Conservation (phyloP, 2,113 vertebrate species). For the Cisticola juncidis region DNA sequence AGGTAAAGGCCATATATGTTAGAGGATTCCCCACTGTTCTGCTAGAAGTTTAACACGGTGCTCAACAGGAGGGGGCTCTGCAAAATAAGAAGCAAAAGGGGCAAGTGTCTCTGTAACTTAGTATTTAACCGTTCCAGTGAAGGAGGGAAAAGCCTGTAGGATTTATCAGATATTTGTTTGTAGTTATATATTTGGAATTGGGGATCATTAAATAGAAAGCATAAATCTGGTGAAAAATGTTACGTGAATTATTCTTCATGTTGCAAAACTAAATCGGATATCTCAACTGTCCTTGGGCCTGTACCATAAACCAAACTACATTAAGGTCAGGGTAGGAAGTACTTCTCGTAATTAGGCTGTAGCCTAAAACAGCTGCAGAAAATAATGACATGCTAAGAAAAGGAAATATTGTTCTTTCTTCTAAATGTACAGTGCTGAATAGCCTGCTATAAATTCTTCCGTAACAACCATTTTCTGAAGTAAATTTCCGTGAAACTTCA, state of each 20-base stretch:
- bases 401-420: background rate
- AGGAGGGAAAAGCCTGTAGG: background rate
- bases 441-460: background rate
- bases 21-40: background rate
- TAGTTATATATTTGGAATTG: background rate
- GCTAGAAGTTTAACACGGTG: background rate
- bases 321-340: background rate
- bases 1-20: conserved; percentile 37
- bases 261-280: background rate
- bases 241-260: background rate
- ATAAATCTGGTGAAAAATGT: background rate
- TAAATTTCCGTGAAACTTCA: background rate
- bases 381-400: background rate
- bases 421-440: background rate
- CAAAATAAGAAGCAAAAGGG: background rate
- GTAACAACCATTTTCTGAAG: background rate
- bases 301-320: background rate
- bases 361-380: background rate
- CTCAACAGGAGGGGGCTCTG: background rate
- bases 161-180: background rate
- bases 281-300: background rate
- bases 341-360: background rate
- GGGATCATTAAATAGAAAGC: background rate
- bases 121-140: background rate
- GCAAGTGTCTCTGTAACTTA: background rate